Percentiles rank a stretch among this genome's conserved stretches.
Conservation (phyloP, 2,797 vertebrate genomes). For the Enteromius trimaculatus region DNA sequence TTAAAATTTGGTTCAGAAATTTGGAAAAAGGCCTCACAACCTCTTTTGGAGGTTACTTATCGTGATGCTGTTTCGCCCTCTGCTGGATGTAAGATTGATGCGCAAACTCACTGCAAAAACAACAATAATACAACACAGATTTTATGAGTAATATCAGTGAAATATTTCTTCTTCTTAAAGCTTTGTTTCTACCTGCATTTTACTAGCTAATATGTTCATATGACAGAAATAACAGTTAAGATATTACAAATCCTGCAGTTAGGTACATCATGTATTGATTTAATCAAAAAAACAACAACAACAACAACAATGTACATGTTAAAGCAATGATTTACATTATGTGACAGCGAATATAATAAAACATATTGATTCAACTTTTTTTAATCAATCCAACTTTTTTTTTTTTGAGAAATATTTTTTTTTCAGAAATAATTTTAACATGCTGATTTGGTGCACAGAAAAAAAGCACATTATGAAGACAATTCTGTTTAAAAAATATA, state of each 20-base stretch:
- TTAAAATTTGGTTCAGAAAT: neutral
- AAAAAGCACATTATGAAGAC: neutral
- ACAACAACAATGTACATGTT: neutral
- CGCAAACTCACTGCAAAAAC: neutral
- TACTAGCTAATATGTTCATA: neutral
- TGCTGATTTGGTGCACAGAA: neutral
- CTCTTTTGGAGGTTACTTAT: neutral
- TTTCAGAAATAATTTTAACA: neutral
- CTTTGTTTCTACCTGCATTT: neutral
- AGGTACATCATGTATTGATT: neutral
- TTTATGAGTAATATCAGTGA: neutral
- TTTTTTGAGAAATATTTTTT: neutral
- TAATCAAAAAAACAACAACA: neutral
- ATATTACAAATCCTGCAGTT: neutral
- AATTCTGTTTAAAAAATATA: too few species aligned
- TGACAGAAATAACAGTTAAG: neutral
- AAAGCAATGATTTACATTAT: neutral
- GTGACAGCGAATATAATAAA: neutral
- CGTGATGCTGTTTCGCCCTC: conserved; percentile 30
- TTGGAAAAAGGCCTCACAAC: neutral
- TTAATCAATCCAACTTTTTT: neutral
- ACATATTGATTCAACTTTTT: too few species aligned
- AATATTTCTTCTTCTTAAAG: neutral
- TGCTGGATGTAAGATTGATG: conserved; percentile 3
- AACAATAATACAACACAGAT: neutral